Evolutionary conservation across 2,888 invertebrate genomes (phyloP), one percentile per base, ranked within the genome.

Genomic region (Drosophila merina): DNA sequence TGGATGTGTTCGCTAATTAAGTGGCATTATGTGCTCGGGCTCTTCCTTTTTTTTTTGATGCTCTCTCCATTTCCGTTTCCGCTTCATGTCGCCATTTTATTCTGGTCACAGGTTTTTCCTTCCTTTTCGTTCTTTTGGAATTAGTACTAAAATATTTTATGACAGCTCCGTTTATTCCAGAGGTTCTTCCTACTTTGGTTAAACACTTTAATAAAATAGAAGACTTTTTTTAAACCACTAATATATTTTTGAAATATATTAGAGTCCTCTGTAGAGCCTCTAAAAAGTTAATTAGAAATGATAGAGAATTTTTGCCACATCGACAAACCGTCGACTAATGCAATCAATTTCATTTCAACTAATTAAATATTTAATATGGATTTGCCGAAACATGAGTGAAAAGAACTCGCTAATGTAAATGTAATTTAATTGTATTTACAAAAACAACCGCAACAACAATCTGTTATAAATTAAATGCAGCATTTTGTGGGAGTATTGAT

Each of bases 321-420:
- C 30, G 40, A 72, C 33, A 40, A 40, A 8, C 40, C 40, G 50
- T 12, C 36, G 31, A 20, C 68, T 74, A 74, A 85, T 78, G 76
- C 69, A 73, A 84, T 84, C 75, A 77, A 75, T 84, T 69, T 69
- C 50, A 64, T 63, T 68, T 67, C 10, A 72, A 76, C 55, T 74
- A 76, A 81, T 81, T 85, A 74, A 72, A 85, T 74, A 76, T 83
- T 72, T 68, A 83, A 79, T 56, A 57, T 60, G 30, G 30, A 48
- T 74, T 68, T 63, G 31, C 36, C 51, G 25, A 64, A 56, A 50
- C 12, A 38, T 10, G 38, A 31, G 26, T 30, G 26, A 33, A 36
- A 49, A 59, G 52, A 52, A 42, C 28, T 36, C 40, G 40, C 57
- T 47, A 66, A 64, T 73, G 70, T 62, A 69, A 64, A 81, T 84